phyloP scores from a whole-genome alignment of 2,888 invertebrate genomes.

The Cetonia aurata region DNA sequence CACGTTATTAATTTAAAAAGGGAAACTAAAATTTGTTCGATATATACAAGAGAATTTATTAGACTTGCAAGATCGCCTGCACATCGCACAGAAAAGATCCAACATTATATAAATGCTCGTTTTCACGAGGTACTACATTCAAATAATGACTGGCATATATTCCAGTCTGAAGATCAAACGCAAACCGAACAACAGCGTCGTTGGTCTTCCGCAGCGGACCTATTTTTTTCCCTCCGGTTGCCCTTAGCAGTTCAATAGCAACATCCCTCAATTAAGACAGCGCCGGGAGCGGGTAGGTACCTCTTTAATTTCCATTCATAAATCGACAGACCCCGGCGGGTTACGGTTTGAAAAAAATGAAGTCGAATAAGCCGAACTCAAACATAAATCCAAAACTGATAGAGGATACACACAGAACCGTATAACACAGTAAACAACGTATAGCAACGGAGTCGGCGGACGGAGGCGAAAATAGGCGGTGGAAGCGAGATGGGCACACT shows the following conservation, averaged over 20 bases:
- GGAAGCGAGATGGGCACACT: conserved; percentile 30
- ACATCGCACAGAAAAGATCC: too few species aligned
- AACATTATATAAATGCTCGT: not conserved
- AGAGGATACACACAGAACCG: conserved; percentile 49
- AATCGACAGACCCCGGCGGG: conserved; percentile 34
- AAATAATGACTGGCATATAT: conserved; percentile 29
- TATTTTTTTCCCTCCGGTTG: conserved; percentile 35
- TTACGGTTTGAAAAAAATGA: conserved; percentile 39
- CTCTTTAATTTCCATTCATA: conserved; percentile 42
- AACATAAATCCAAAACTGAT: conserved; percentile 53
- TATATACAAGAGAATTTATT: not conserved
- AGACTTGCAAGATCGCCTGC: too few species aligned
- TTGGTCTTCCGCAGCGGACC: conserved; percentile 28
- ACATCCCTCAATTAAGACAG: conserved; percentile 41
- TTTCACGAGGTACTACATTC: conserved; percentile 20
- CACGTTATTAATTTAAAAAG: too few species aligned
- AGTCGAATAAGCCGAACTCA: conserved; percentile 43
- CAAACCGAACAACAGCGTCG: conserved; percentile 30
- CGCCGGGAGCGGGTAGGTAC: conserved; percentile 31
- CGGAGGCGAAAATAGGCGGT: conserved; percentile 45
- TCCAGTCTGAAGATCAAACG: conserved; percentile 36
- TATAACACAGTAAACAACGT: conserved; percentile 56
- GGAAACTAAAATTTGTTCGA: not conserved
- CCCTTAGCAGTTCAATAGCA: conserved; percentile 36
- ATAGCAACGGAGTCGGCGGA: conserved; percentile 36